Conservation (phyloP, 2,797 vertebrate genomes). For the Meriones psammophilus region DNA sequence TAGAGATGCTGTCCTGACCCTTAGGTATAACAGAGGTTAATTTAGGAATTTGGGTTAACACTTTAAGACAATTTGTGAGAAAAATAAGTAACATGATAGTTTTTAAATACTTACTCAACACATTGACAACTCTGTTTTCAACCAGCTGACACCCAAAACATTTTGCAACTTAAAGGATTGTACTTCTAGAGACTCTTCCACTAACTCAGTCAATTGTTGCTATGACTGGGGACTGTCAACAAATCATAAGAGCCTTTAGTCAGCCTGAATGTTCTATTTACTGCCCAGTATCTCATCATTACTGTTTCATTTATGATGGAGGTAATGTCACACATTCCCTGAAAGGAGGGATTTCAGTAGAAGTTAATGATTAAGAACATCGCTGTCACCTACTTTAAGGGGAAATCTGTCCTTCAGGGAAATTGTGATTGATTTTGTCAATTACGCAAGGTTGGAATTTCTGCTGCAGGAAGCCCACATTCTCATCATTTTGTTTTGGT, state of each 20-base stretch:
- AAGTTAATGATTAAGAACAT: neutral
- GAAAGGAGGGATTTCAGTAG: neutral
- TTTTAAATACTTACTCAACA: constrained; percentile 16
- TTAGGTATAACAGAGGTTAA: constrained; percentile 26
- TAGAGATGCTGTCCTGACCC: neutral
- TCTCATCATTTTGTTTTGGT: constrained; percentile 32
- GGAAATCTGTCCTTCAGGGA: neutral
- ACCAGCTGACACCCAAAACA: neutral
- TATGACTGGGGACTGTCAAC: neutral
- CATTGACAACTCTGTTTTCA: constrained; percentile 19
- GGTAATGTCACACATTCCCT: constrained; percentile 2
- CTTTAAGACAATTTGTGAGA: constrained; percentile 30
- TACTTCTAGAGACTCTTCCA: neutral
- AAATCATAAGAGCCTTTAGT: constrained; percentile 54
- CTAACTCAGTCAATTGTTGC: constrained; percentile 34
- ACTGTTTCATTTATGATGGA: constrained; percentile 24
- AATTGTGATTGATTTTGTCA: constrained; percentile 57
- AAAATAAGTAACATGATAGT: constrained; percentile 47
- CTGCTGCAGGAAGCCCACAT: neutral
- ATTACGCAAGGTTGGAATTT: constrained; percentile 55
- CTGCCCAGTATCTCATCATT: constrained; percentile 41
- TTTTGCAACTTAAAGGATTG: neutral
- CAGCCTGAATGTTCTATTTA: constrained; percentile 38
- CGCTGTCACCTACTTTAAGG: constrained; percentile 44
- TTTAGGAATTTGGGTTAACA: neutral